Base-by-base conservation (phyloP, 1,140 invertebrate species). In the Caenorhabditis latens region DNA sequence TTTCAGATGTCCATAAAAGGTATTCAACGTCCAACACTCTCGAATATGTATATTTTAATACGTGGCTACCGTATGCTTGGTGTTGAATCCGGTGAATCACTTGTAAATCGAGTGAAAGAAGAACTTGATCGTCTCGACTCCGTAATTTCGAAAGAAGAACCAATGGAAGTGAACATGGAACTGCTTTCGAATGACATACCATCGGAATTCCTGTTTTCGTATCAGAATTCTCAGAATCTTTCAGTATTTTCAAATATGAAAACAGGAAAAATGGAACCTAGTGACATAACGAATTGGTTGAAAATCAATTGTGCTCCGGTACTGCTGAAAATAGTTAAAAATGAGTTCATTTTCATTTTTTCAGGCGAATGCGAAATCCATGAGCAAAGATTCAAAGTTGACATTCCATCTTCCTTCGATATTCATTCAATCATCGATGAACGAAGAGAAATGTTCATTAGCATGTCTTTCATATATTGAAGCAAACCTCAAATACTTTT, bases 21-120 rank as follows among this genome's bases (percentile, higher is more conserved):
- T 24, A 32, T 79, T 1, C 46, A 79, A 24, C 46, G 21, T 50
- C 71, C 50, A 43, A 19, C 71, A 13, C 11, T 79, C 19, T 79
- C 46, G 4, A 79, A 79, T 32, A 79, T 79, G 71, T 79, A 79
- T 50, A 19, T 79, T 53, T n/a, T 79, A 14, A 48, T 79, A n/a
- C 32, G 71, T 43, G 71, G 71, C 5, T 79, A 79, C 46, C 71
- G 71, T 24, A 50, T 79, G 46, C n/a, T 4, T n/a, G 71, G 71
- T 13, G 71, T 79, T 8, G 8, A 24, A 50, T 79, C 71, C 6
- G 71, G 71, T 21, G 71, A 79, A 79, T 50, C 19, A 2, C 71
- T 79, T 9, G 9, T 79, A 11, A 50, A 79, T 50, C 43, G 71
- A 24, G 8, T 79, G 9, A 79, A 79, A 24, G 43, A 14, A 11